A percentile compares a stretch with the other conserved stretches of the same genome.
Evolutionary conservation across 2,888 invertebrate genomes (phyloP).

Genomic region (Poecilobothrus nobilitatus): DNA sequence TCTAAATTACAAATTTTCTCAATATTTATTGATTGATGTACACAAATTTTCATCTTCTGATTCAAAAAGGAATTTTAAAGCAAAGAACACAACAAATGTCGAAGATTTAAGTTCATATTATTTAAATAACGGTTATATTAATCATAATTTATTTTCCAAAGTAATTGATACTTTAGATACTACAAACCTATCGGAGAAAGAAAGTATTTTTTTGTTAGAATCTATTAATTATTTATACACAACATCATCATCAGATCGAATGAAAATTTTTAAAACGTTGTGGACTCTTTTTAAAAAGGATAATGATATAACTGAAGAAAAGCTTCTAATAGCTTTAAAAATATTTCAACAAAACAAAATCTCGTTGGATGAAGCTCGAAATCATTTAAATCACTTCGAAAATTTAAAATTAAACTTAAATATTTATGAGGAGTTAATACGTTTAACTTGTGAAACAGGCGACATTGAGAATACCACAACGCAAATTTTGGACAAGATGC

Average conservation of each 20-base stretch:
- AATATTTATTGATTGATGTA: too few species aligned
- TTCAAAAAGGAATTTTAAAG: neutral
- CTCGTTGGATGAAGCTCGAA: conserved; percentile 32
- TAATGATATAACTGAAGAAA: conserved; percentile 31
- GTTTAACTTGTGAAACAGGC: conserved; percentile 50
- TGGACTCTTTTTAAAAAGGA: conserved; percentile 46
- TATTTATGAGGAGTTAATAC: conserved; percentile 52
- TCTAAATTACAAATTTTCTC: too few species aligned
- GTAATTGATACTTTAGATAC: conserved; percentile 28
- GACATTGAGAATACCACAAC: conserved; percentile 51
- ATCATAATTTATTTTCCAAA: conserved; percentile 27
- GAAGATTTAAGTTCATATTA: neutral
- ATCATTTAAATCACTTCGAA: conserved; percentile 26
- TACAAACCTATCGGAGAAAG: conserved; percentile 24
- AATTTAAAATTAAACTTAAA: conserved; percentile 44
- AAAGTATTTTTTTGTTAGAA: conserved; percentile 44
- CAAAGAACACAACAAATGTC: neutral
- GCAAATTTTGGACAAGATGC: conserved; percentile 53
- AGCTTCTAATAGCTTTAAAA: conserved; percentile 50
- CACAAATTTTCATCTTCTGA: too few species aligned
- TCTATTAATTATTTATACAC: conserved; percentile 48
- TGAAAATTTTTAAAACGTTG: conserved; percentile 47
- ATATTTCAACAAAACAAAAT: conserved; percentile 54
- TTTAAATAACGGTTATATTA: conserved; percentile 25
- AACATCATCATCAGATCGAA: conserved; percentile 44